These are phyloP conservation scores for Lypha dubia DNA, from an alignment of 2,888 invertebrate genomes.

Conservation along the genomic window DNA sequence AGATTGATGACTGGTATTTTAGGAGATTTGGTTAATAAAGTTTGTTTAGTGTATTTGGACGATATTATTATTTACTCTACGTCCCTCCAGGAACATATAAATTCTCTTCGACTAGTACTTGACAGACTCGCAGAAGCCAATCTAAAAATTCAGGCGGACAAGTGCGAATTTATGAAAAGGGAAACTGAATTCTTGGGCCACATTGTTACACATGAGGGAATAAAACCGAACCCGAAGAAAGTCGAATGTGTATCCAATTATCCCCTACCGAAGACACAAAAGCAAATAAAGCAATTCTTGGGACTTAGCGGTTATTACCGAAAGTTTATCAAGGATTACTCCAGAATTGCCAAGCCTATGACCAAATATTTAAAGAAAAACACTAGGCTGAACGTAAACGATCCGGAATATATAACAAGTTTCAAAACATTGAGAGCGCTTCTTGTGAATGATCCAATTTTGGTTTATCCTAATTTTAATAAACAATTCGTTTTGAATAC, in stretches of 20 bases:
- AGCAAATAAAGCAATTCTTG: slow-evolving; percentile 76
- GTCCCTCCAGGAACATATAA: not conserved
- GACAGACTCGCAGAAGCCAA: not conserved
- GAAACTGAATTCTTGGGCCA: too few relatives aligned
- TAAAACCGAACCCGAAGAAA: slow-evolving; percentile 78
- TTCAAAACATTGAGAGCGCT: slow-evolving; percentile 50
- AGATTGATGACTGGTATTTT: slow-evolving; percentile 56
- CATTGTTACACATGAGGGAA: slow-evolving; percentile 58
- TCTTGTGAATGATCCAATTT: not conserved
- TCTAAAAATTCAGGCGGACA: too few relatives aligned
- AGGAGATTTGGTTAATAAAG: not conserved
- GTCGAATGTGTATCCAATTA: slow-evolving; percentile 69
- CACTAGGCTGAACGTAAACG: slow-evolving; percentile 30
- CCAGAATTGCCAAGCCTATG: slow-evolving; percentile 66
- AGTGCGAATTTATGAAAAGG: too few relatives aligned
- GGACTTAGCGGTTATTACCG: slow-evolving; percentile 66
- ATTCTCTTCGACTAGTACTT: not conserved
- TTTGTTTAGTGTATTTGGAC: not conserved
- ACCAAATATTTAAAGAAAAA: slow-evolving; percentile 67
- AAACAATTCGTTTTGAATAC: slow-evolving; percentile 32
- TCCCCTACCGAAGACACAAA: slow-evolving; percentile 74
- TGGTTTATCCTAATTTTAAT: slow-evolving; percentile 62
- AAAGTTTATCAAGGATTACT: slow-evolving; percentile 53
- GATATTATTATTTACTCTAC: not conserved
- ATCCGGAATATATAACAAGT: slow-evolving; percentile 61